Base-by-base conservation (phyloP, 2,113 vertebrate species). In the Poicephalus gulielmi region DNA sequence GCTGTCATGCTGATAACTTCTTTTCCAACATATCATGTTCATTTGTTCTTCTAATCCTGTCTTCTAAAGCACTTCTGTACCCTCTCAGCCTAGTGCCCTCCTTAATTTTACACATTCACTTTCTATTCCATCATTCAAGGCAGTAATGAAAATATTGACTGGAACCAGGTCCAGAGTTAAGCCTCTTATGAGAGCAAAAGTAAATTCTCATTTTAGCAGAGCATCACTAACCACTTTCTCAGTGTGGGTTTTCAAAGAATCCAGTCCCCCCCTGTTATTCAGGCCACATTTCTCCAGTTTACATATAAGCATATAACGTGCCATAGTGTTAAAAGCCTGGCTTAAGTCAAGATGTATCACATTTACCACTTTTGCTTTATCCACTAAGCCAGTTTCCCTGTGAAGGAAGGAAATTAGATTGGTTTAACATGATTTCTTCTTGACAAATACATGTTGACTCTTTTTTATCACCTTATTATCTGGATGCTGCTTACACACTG, bases 381-480 rank as follows among this genome's bases (percentile, higher is more conserved):
- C 69, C 81, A 41, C 70, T 87, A 69, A 92, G 69, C 66, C 74
- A 82, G 33, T 59, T 81, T 94, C 64, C 69, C 76, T 64, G 64
- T 27, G 83, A 94, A 92, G 66, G 87, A 87, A 95, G 57, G 78
- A 94, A 95, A 92, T 87, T 37, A 92, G 77, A 82, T 57, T 79
- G 73, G 47, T 79, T 79, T 75, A 84, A 76, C 66, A n/a, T 17
- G 24, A 90, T 91, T 89, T 85, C 41, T n/a, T 82, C 84, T 82
- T 76, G 77, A 94, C 83, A 94, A 94, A 92, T 84, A 62, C 0
- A 11, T 44, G 81, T 85, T 95, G 89, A 70, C 82, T 92, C 66
- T 85, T 83, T 94, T 93, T 94, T 92, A 94, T 89, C 91, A 57
- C 87, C 63, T 92, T 69, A 87, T 88, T 91, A 91, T 91, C 91